These are phyloP conservation scores for Drosophila tripunctata DNA, from an alignment of 2,888 invertebrate genomes.

Conservation along the genomic window DNA sequence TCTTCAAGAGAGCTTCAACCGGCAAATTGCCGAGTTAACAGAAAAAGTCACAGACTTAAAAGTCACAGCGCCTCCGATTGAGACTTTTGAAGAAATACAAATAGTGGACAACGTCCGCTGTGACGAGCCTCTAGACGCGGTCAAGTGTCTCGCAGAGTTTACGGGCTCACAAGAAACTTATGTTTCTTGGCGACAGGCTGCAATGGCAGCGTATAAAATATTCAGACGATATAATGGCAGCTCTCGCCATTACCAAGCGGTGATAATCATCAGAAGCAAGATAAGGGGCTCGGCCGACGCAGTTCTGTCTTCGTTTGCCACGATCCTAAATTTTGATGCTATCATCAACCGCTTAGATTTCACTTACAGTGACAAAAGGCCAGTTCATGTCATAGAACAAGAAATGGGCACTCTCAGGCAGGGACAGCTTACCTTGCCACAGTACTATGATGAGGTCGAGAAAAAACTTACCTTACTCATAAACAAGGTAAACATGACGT, in stretches of 20 bases:
- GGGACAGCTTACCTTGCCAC: too few species aligned
- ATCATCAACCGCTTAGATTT: not conserved
- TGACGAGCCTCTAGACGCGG: not conserved
- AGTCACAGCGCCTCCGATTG: not conserved
- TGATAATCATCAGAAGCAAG: not conserved
- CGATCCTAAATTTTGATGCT: not conserved
- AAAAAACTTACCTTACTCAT: too few species aligned
- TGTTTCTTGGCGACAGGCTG: constrained; percentile 6
- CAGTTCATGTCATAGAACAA: too few species aligned
- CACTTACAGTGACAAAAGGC: not conserved
- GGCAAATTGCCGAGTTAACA: not conserved
- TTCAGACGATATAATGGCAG: constrained; percentile 1
- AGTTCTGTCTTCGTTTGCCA: not conserved
- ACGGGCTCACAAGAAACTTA: not conserved
- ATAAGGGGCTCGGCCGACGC: not conserved
- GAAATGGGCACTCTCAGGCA: too few species aligned
- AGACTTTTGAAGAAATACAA: not conserved
- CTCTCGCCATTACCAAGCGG: constrained; percentile 3
- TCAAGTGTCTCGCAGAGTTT: constrained; percentile 1
- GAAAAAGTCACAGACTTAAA: not conserved
- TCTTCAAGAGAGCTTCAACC: not conserved
- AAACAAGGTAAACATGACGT: too few species aligned
- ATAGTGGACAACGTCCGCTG: not conserved
- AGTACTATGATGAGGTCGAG: not conserved
- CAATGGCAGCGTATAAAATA: not conserved